Evolutionary conservation across 1,140 invertebrate species (phyloP), one percentile per base, ranked within the genome.

Genomic region (Sycophaga agraensis): DNA sequence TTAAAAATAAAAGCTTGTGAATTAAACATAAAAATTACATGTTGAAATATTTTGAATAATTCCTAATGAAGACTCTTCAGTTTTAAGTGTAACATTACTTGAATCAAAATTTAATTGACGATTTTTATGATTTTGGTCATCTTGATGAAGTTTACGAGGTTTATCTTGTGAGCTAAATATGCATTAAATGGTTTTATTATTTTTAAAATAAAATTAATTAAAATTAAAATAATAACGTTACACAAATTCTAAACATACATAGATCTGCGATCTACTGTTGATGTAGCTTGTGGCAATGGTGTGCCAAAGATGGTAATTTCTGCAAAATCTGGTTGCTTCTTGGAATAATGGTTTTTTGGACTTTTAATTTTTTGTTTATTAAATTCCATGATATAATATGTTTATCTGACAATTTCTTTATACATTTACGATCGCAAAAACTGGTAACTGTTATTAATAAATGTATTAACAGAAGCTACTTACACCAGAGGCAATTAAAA

Each of bases 271-370:
- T 71, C 66, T 24, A 75, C 72, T 1, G 77, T 79, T 0, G 77
- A 79, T 5, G 73, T 51, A 28, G 77, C 77, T 64, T 76, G 73
- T 7, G 77, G 77, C 35, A 59, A 43, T 5, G 75, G 74, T 22
- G 72, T 76, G 40, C 55, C 69, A 43, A 74, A 46, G 17, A 77
- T 35, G 9, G 75, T 76, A 6, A 69, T 35, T 50, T 75, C 70
- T 0, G 61, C 60, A 8, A 71, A 66, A 50, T 70, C 64, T 0
- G 45, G 45, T 7, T 3, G 7, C 8, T 50, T 50, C n/a, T 34
- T 42, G 4, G 21, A 8, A 12, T n/a, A 2, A 14, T 48, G 42
- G 14, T 59, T 37, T 19, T 51, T 59, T 5, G 9, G 35, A 16
- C 39, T 21, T 28, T 5, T 39, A 6, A 1, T 46, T 21, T 40